phyloP scores from a whole-genome alignment of 2,113 vertebrate species.

The Ploceus nigricollis region DNA sequence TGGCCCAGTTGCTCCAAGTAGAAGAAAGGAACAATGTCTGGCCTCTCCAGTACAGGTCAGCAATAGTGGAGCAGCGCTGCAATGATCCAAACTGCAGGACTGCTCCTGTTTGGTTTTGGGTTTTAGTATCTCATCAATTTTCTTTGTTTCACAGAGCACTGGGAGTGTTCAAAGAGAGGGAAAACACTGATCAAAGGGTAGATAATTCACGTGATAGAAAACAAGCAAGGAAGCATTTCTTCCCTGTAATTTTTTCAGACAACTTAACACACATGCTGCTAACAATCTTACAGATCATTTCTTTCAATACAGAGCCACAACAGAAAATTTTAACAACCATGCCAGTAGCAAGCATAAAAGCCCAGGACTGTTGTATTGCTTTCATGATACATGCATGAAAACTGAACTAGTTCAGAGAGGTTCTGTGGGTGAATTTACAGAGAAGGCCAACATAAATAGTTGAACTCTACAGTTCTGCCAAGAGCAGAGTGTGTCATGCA shows the following conservation, averaged over 20 bases:
- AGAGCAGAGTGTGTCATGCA: neutral
- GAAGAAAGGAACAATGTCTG: neutral
- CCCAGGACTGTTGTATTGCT: neutral
- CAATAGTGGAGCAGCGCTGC: neutral
- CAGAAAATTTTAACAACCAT: neutral
- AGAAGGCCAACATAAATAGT: neutral
- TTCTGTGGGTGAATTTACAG: neutral
- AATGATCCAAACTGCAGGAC: neutral
- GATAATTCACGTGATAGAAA: neutral
- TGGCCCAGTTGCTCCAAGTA: neutral
- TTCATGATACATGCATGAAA: slow-evolving; percentile 23
- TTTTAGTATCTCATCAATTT: neutral
- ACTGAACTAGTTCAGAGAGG: neutral
- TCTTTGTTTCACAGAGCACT: neutral
- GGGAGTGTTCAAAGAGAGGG: neutral
- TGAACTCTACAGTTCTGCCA: neutral
- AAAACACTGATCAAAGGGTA: slow-evolving; percentile 46
- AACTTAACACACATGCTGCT: neutral
- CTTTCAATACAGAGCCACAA: neutral
- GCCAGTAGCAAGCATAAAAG: neutral
- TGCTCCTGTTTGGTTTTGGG: neutral
- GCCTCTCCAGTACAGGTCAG: neutral
- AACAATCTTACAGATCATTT: neutral
- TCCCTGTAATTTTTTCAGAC: neutral
- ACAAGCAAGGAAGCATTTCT: neutral